Evolutionary conservation across 2,888 invertebrate species (phyloP), one percentile per base, ranked within the genome.

Genomic region (Lacanobia oleracea): DNA sequence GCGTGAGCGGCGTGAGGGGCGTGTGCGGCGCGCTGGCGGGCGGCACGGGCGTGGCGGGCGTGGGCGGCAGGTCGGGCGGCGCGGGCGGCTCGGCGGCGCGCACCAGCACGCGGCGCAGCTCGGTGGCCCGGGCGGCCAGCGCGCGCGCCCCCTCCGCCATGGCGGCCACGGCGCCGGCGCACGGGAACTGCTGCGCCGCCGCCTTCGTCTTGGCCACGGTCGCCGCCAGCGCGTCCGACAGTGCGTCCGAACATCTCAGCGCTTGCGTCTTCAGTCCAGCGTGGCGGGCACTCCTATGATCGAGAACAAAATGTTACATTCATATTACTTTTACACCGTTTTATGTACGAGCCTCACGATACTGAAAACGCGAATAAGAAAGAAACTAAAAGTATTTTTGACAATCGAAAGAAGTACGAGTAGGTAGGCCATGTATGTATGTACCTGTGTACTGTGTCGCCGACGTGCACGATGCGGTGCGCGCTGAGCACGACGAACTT

Each of bases 401-500:
- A n/a, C n/a, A n/a, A n/a, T n/a, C n/a, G n/a, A n/a, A n/a, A n/a
- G n/a, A n/a, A n/a, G n/a, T n/a, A n/a, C n/a, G n/a, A n/a, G n/a
- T n/a, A n/a, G n/a, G n/a, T n/a, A n/a, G n/a, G n/a, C n/a, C n/a
- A n/a, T n/a, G n/a, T n/a, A n/a, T n/a, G n/a, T n/a, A n/a, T n/a
- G n/a, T n/a, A n/a, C 95, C 95, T 94, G 91, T 99, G 98, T 43
- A 99, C 98, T 63, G 98, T 98, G 94, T 99, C 99, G 65, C 99
- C 99, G 77, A 99, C 99, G 91, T 98, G 98, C 27, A 99, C 98
- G 89, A 99, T 96, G 91, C 99, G 98, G 91, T 99, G 99, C 40
- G 99, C 99, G 91, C 98, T 98, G 63, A 99, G 96, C 50, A 99
- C 98, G 14, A 99, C 99, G 93, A 99, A 99, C 93, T 99, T 99